Evolutionary conservation across 2,888 invertebrate genomes (phyloP), one percentile per base, ranked within the genome.

Genomic region (Flexamia atlantica): DNA sequence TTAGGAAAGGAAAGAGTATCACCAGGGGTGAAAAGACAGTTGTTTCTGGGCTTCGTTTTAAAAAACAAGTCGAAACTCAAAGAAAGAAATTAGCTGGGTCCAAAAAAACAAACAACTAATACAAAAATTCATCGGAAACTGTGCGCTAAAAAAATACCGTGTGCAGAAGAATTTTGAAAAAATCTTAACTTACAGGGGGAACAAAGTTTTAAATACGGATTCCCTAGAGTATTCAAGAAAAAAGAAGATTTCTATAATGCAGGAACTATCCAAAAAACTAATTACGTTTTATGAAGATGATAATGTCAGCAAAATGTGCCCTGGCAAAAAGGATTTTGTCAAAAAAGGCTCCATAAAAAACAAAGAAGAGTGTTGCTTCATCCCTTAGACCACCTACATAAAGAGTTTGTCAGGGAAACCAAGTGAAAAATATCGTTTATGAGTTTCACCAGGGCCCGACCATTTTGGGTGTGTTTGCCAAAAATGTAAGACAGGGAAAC

Each of bases 281-380:
- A 10, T 10, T 2, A 53, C 20, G 10, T 53, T 53, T 10, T 53
- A 53, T 20, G 53, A 53, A 53, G 53, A 53, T 23, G 53, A 53
- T 10, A 53, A 23, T 7, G 70, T 76, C 28, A 68, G 25, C 23
- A 74, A n/a, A 3, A 68, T 68, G 68, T 68, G 68, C 32, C 68
- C 68, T 12, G 68, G 68, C 9, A 68, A 68, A 20, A 57, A 20
- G 14, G 68, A 68, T 30, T 68, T 68, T 17, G 30, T 68, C 1
- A 25, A 28, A 10, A 68, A 68, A 25, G 68, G 68, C 5, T 28
- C 32, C 10, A n/a, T 30, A 68, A 68, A 30, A 68, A 68, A 30
- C 68, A 68, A 68, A 3, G 30, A 1, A 9, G 68, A 10, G 32
- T 68, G 5, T 32, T 68, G 14, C n/a, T 68, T 4, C 30, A 32